These are phyloP conservation scores for Globicephala melas DNA, from an alignment of 2,113 vertebrate genomes.

Conservation along the genomic window DNA sequence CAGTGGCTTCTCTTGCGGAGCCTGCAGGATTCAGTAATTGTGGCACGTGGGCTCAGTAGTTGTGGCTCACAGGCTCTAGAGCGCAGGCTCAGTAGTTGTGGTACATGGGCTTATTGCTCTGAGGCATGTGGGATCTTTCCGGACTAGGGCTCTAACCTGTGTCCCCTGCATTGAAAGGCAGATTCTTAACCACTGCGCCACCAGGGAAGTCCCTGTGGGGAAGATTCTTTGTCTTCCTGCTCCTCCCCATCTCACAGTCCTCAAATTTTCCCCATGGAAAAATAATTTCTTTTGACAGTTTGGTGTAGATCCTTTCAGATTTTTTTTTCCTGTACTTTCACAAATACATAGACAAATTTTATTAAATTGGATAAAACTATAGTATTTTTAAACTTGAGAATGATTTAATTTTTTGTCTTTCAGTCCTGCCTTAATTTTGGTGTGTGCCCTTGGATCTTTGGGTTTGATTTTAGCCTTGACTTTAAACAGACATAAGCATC, in stretches of 20 bases:
- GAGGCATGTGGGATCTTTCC: no score
- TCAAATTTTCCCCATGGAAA: not conserved
- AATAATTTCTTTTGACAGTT: slow-evolving; percentile 13
- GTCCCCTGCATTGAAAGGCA: no score
- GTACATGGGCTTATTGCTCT: no score
- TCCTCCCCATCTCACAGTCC: not conserved
- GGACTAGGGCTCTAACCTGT: no score
- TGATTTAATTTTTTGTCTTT: slow-evolving; percentile 56
- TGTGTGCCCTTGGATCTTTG: slow-evolving; percentile 88
- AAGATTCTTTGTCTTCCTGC: not conserved
- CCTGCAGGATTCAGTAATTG: no score
- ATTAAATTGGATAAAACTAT: slow-evolving; percentile 19
- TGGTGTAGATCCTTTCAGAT: not conserved
- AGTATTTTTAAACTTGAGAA: slow-evolving; percentile 12
- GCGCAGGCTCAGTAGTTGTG: no score
- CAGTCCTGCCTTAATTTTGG: slow-evolving; percentile 91
- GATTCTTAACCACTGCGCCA: no score
- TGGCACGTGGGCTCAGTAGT: no score
- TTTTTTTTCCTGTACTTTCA: not conserved
- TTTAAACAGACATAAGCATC: slow-evolving; percentile 91
- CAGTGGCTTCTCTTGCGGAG: no score
- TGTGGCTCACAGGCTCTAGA: no score
- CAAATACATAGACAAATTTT: slow-evolving; percentile 18
- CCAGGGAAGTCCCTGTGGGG: not conserved
- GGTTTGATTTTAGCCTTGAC: slow-evolving; percentile 88